phyloP scores from a whole-genome alignment of 2,888 invertebrate species.

The Pegoplata infirma region DNA sequence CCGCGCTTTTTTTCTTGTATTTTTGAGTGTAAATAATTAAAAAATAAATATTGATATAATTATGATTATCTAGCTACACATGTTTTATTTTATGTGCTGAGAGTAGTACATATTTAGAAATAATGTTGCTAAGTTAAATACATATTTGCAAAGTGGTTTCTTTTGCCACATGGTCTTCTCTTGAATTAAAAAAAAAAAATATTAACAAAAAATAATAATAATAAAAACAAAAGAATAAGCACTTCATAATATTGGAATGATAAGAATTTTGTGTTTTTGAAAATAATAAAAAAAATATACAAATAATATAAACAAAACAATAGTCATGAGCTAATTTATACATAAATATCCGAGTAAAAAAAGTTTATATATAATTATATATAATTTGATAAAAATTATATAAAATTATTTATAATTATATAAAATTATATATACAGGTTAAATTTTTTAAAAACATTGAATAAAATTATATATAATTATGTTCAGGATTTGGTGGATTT shows the following conservation, averaged over 20 bases:
- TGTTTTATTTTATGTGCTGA: too few relatives aligned
- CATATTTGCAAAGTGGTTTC: conserved; percentile 36
- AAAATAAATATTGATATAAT: conserved; percentile 38
- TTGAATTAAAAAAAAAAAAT: conserved; percentile 27
- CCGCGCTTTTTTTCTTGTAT: not conserved
- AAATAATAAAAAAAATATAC: conserved; percentile 1
- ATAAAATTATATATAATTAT: too few relatives aligned
- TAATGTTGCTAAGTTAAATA: conserved; percentile 22
- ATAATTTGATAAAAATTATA: too few relatives aligned
- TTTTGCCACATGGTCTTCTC: conserved; percentile 23
- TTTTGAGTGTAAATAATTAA: not conserved
- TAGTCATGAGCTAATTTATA: conserved; percentile 15
- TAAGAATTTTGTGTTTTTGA: not conserved
- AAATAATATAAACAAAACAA: conserved; percentile 18
- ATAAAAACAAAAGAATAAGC: conserved; percentile 39
- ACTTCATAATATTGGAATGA: conserved; percentile 5
- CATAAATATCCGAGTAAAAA: too few relatives aligned
- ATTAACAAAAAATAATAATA: too few relatives aligned
- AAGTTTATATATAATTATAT: too few relatives aligned
- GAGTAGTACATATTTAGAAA: not conserved
- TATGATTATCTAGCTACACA: conserved; percentile 19
- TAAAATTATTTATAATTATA: too few relatives aligned
- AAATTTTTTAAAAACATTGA: too few relatives aligned
- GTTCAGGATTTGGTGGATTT: too few relatives aligned
- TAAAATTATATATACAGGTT: too few relatives aligned